A percentile compares a stretch with the other conserved stretches of the same genome.
phyloP scores from a whole-genome alignment of 2,113 vertebrate genomes.

The Atrichornis clamosus region DNA sequence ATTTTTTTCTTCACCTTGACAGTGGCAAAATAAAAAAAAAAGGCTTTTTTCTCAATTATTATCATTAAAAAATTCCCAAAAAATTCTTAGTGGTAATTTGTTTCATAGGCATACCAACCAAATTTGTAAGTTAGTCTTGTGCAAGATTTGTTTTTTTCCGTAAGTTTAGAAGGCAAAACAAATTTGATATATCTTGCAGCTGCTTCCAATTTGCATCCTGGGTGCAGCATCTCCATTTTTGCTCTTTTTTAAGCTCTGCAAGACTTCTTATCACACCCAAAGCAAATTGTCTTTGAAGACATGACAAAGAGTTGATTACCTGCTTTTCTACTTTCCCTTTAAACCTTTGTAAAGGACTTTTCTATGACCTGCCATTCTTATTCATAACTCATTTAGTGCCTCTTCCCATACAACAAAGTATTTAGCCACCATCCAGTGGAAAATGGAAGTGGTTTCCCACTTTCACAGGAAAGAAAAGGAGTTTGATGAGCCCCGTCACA shows the following conservation, averaged over 20 bases:
- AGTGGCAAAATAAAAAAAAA: background rate
- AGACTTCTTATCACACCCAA: background rate
- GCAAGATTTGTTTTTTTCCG: background rate
- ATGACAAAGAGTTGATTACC: background rate
- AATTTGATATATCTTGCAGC: background rate
- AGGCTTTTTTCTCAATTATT: accelerated
- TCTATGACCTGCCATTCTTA: background rate
- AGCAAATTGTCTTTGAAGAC: background rate
- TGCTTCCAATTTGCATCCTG: background rate
- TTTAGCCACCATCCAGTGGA: background rate
- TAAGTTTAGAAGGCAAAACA: background rate
- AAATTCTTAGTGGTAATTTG: background rate
- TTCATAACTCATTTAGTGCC: background rate
- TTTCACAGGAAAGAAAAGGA: background rate
- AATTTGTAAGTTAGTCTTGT: background rate
- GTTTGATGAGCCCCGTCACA: accelerated
- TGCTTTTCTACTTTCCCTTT: background rate
- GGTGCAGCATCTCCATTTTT: background rate
- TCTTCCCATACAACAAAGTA: background rate
- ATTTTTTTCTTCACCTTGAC: background rate
- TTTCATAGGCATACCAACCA: background rate
- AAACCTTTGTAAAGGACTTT: background rate
- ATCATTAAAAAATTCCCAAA: background rate
- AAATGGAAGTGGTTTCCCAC: background rate
- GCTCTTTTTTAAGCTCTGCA: background rate